These are phyloP conservation scores for Scytalopus superciliaris DNA, from an alignment of 2,113 vertebrate genomes.

Conservation along the genomic window DNA sequence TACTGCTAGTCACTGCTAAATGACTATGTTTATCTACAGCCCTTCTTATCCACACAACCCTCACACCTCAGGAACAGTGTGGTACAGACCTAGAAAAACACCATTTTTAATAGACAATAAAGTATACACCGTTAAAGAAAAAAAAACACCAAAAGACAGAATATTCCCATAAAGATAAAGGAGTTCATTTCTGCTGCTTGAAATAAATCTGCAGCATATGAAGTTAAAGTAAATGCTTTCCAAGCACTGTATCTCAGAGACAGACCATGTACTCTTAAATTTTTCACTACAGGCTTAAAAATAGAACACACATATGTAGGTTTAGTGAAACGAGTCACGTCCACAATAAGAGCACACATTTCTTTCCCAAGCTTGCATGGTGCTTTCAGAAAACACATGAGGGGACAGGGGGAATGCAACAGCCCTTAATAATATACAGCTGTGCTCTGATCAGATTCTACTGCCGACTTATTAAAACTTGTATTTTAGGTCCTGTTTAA, in stretches of 20 bases:
- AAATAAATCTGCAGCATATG: constrained; percentile 29
- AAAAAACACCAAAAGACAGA: not conserved
- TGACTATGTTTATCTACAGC: not conserved
- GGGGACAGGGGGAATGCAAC: not conserved
- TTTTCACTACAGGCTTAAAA: constrained; percentile 73
- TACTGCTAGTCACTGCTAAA: constrained; percentile 14
- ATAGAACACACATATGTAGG: constrained; percentile 61
- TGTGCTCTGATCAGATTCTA: not conserved
- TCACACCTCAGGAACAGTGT: not conserved
- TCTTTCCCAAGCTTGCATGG: not conserved
- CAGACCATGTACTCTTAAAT: constrained; percentile 54
- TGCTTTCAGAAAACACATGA: not conserved
- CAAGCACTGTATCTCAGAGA: constrained; percentile 48
- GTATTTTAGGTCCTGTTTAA: not conserved
- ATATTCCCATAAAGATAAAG: not conserved
- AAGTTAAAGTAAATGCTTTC: constrained; percentile 53
- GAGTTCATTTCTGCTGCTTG: not conserved
- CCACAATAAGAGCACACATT: constrained; percentile 36
- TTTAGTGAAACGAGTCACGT: constrained; percentile 69
- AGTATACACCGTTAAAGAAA: not conserved
- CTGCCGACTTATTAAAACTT: not conserved
- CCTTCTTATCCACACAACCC: not conserved
- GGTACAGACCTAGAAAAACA: not conserved
- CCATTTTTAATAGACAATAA: not conserved
- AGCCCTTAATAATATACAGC: not conserved